Evolutionary conservation across 2,888 invertebrate genomes (phyloP).

Genomic region (Eilema griseolum): DNA sequence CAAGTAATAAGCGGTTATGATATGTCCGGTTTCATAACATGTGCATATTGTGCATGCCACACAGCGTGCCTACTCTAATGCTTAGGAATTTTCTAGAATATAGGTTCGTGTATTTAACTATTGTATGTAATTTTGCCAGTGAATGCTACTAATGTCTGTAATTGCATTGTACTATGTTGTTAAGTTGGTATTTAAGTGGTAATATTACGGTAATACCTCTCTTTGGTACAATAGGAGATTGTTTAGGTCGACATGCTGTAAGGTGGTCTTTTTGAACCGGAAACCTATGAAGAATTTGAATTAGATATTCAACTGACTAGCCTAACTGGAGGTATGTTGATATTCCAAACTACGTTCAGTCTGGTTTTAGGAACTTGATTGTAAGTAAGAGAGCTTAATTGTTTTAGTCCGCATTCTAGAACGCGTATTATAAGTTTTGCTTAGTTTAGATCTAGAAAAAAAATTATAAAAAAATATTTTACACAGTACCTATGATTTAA

Average conservation of each 20-base stretch:
- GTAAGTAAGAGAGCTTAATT: not conserved
- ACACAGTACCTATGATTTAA: too few species aligned
- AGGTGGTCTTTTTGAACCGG: not conserved
- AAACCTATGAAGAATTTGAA: not conserved
- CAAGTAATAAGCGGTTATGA: not conserved
- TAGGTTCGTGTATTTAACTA: conserved; percentile 15
- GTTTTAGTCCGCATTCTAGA: not conserved
- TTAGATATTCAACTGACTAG: not conserved
- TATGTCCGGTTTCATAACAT: not conserved
- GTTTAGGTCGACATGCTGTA: not conserved
- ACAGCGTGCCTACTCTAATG: conserved; percentile 10
- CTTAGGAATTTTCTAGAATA: conserved; percentile 16
- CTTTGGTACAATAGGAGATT: not conserved
- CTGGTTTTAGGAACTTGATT: not conserved
- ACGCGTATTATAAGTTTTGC: too few species aligned
- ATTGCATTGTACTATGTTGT: conserved; percentile 13
- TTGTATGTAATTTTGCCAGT: conserved; percentile 22
- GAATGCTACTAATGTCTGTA: conserved; percentile 14
- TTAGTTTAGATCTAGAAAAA: too few species aligned
- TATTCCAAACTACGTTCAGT: not conserved
- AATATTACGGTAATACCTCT: not conserved
- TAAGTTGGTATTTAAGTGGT: conserved; percentile 1
- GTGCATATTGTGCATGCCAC: conserved; percentile 7
- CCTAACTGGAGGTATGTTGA: too few species aligned
- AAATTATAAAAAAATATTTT: too few species aligned